Evolutionary conservation across 2,113 vertebrate species (phyloP).

Genomic region (Oreotrochilus melanogaster): DNA sequence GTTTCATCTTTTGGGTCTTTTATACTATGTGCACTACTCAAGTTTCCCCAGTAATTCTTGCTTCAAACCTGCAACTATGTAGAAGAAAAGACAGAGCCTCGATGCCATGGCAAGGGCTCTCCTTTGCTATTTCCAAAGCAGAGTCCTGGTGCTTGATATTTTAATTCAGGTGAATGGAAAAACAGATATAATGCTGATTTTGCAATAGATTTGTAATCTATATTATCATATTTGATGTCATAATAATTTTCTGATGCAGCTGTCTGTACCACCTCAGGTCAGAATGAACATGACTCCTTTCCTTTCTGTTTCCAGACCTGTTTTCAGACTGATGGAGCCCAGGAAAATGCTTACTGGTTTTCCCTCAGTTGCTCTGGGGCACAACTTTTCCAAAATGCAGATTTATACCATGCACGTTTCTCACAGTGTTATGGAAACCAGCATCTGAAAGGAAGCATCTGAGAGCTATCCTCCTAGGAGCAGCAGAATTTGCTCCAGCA

Average conservation of each 20-base stretch:
- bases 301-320: background rate
- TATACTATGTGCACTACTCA: background rate
- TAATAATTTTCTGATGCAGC: background rate
- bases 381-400: background rate
- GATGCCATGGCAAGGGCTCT: background rate
- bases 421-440: background rate
- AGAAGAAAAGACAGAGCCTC: background rate
- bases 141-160: fast-evolving
- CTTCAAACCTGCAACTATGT: background rate
- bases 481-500: background rate
- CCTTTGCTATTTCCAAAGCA: background rate
- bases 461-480: background rate
- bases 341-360: fast-evolving
- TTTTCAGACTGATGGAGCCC: background rate
- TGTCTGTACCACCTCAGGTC: background rate
- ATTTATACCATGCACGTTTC: fast-evolving
- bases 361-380: background rate
- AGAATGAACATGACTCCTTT: background rate
- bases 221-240: background rate
- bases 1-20: background rate
- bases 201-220: background rate
- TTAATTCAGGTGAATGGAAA: background rate
- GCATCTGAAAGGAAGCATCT: background rate
- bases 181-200: background rate
- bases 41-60: background rate